phyloP scores from a whole-genome alignment of 2,113 vertebrate genomes.

The Mobula hypostoma region DNA sequence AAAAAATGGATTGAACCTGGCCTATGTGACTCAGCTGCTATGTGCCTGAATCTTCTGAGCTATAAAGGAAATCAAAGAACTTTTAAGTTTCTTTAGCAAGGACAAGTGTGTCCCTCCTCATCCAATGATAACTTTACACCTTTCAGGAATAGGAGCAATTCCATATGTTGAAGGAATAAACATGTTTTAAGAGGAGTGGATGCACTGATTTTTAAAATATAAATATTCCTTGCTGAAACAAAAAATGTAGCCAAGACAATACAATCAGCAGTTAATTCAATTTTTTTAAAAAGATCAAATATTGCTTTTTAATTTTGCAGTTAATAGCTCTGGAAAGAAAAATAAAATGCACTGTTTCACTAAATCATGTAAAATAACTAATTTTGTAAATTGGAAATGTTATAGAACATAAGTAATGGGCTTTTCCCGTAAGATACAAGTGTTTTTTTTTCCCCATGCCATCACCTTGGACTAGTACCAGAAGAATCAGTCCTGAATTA shows the following conservation, averaged over 20 bases:
- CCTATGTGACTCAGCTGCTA: background rate
- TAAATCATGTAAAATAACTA: background rate
- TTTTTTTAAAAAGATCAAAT: conserved; percentile 14
- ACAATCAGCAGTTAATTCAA: background rate
- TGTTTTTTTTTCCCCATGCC: background rate
- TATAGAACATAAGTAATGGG: background rate
- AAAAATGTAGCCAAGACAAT: background rate
- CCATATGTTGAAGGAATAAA: background rate
- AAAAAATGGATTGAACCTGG: background rate
- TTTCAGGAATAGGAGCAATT: background rate
- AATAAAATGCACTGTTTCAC: conserved; percentile 9
- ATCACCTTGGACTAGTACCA: background rate
- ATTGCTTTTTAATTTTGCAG: background rate
- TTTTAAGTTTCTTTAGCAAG: background rate
- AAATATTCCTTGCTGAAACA: background rate
- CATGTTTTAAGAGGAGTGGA: background rate
- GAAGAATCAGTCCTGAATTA: background rate
- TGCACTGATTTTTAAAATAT: background rate
- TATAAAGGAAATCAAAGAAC: background rate
- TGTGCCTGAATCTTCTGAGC: background rate
- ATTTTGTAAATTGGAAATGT: background rate
- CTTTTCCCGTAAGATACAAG: background rate
- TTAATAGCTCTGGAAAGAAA: background rate
- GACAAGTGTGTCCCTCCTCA: background rate
- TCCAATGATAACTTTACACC: background rate